Conservation (phyloP, 2,888 invertebrate genomes). For the Agonopterix arenella region DNA sequence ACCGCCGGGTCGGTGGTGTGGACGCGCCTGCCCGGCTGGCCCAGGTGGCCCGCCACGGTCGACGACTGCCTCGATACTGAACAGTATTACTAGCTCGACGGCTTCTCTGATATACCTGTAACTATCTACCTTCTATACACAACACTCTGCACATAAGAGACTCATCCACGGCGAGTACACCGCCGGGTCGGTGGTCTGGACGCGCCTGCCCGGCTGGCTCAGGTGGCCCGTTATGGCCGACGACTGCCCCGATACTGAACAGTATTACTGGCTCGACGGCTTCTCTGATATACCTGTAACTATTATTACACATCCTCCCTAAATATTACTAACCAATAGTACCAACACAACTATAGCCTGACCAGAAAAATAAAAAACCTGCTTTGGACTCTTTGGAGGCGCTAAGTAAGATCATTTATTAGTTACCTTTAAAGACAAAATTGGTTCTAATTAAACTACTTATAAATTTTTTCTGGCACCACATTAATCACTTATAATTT, state of each 20-base stretch:
- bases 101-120: constrained; percentile 72
- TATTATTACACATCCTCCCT: too few species aligned
- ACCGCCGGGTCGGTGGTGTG: constrained; percentile 82
- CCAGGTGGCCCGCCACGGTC: constrained; percentile 86
- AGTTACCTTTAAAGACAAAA: too few species aligned
- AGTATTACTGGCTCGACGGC: constrained; percentile 77
- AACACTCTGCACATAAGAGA: constrained; percentile 47
- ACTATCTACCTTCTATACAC: neutral
- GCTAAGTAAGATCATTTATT: too few species aligned
- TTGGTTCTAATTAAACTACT: too few species aligned
- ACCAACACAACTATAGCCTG: too few species aligned
- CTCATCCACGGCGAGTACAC: constrained; percentile 77
- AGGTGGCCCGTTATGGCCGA: constrained; percentile 87
- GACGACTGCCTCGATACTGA: too few species aligned
- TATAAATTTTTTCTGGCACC: too few species aligned
- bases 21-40: constrained; percentile 77
- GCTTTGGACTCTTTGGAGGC: too few species aligned
- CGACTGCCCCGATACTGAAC: constrained; percentile 79
- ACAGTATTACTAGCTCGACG: constrained; percentile 77
- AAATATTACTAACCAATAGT: too few species aligned
- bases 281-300: constrained; percentile 71
- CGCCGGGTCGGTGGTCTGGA: constrained; percentile 83
- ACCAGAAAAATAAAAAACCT: too few species aligned
- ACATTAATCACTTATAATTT: too few species aligned
- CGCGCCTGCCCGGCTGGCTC: constrained; percentile 76